Evolutionary conservation across 2,888 invertebrate genomes (phyloP), one percentile per base, ranked within the genome.

Genomic region (Drosophila bunnanda): DNA sequence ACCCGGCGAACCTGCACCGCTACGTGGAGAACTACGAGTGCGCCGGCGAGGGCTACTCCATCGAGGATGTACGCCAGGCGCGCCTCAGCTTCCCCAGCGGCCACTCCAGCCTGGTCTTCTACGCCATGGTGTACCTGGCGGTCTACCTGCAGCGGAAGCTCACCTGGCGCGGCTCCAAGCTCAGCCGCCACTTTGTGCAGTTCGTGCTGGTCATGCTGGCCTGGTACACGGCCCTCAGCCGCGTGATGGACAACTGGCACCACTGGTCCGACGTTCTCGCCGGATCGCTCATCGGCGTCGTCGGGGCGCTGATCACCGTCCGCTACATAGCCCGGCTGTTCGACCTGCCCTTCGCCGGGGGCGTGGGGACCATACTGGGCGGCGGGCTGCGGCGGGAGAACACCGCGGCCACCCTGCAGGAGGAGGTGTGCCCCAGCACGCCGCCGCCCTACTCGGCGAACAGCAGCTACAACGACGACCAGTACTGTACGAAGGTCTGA

Each of bases 1-100:
- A 93, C 44, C 92, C 93, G 0, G 92, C 92, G 46, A 95, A 95
- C 91, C 93, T 93, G 57, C 94, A 95, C 92, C 93, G 93, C 54
- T 97, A 96, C 90, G 95, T 96, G 70, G 96, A 93, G 93, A 94
- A 94, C 92, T 98, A 96, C 93, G 94, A 93, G 25, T 97, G 97
- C 79, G 88, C 90, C 25, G 90, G 91, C 15, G 93, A 91, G 0
- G 93, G 94, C 53, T 91, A 91, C 44, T 85, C 92, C 20, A 91
- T 93, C 72, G 86, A 92, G 82, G 93, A 95, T 72, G 92, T 96
- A 77, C 95, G 96, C 78, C 96, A 96, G 91, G 93, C 96, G 93
- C 94, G 96, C 78, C 94, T 98, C 66, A 98, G 97, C 28, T 98
- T 98, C 92, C 97, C 97, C 60, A 97, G 97, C 72, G 98, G 98